Base-by-base conservation (phyloP, 23 tunicate species). In the Halocynthia roretzi region DNA sequence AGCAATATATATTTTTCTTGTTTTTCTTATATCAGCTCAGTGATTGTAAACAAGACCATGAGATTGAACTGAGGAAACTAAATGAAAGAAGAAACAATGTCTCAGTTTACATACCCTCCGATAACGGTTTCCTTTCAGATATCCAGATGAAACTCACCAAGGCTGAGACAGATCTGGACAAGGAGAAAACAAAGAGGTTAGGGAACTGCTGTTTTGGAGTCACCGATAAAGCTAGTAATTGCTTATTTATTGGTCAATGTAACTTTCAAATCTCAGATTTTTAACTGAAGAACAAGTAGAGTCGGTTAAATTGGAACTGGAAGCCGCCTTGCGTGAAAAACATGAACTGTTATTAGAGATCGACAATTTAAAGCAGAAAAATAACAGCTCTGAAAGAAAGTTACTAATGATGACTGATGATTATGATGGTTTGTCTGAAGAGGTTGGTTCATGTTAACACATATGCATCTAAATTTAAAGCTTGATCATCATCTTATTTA, bases 381-480 rank as follows among this genome's bases (percentile, higher is more conserved):
- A 87, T 19, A 50, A 72, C 57, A 76, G 80, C n/a, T 83, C 85
- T 8, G 88, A 89, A 68, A 71, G 80, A 57, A 81, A 83, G 68
- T 14, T 89, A 19, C 76, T 83, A 0, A 52, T 89, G 68, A 61
- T 89, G 52, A 50, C 84, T 17, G 85, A 85, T 23, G 71, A 84
- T 62, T 79, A 75, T 64, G 81, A 76, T 44, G 60, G 80, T n/a
- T 51, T 78, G 54, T 65, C 80, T 31, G 80, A 55, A 12, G 83
- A 89, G 83, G 96, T 89, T 6, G 40, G 62, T 72, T 40, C 15
- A 52, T 78, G 65, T 15, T n/a, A 12, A n/a, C 17, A 2, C 17
- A 58, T 2, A 58, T 58, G 15, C 5, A 58, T 58, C 4, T 14
- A n/a, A n/a, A 58, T 58, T n/a, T 58, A 58, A n/a, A 14, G 17